These are phyloP conservation scores for Xanthorhoe spadicearia DNA, from an alignment of 2,888 invertebrate species.

Conservation along the genomic window DNA sequence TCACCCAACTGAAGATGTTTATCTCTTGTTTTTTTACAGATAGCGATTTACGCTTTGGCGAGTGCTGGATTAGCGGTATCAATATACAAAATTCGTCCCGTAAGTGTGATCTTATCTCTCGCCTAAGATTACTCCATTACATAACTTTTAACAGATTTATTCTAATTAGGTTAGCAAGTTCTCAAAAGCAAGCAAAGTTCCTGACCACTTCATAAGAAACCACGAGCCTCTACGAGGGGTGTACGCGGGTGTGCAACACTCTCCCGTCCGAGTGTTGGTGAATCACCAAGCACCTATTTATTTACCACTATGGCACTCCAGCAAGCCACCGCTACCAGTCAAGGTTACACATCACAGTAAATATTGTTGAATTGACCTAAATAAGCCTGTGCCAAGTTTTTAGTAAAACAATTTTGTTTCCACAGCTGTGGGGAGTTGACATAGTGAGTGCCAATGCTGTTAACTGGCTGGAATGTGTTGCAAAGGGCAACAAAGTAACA, in stretches of 20 bases:
- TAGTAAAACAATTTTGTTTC: conserved; percentile 36
- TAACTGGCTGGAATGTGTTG: conserved; percentile 85
- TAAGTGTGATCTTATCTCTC: conserved; percentile 60
- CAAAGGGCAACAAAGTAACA: conserved; percentile 75
- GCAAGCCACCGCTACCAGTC: conserved; percentile 79
- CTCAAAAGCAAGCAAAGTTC: conserved; percentile 84
- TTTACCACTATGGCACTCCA: conserved; percentile 80
- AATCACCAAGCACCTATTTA: conserved; percentile 84
- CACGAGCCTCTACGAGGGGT: conserved; percentile 80
- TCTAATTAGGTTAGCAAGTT: conserved; percentile 85
- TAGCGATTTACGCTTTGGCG: conserved; percentile 85
- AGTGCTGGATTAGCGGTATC: conserved; percentile 83
- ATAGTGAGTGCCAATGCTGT: conserved; percentile 81
- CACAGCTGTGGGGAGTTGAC: conserved; percentile 81
- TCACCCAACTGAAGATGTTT: conserved; percentile 29
- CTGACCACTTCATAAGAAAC: conserved; percentile 82
- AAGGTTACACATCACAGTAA: conserved; percentile 65
- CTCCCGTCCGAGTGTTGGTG: conserved; percentile 77
- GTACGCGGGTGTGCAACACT: conserved; percentile 82
- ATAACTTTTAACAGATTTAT: conserved; percentile 60
- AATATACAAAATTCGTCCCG: conserved; percentile 85
- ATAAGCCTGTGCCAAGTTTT: conserved; percentile 43
- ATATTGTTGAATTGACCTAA: conserved; percentile 35
- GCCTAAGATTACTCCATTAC: conserved; percentile 59
- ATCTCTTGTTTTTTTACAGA: conserved; percentile 65